A percentile compares a stretch with the other conserved stretches of the same genome.
phyloP scores from a whole-genome alignment of 2,888 invertebrate species.

The Pyrocoelia pectoralis region DNA sequence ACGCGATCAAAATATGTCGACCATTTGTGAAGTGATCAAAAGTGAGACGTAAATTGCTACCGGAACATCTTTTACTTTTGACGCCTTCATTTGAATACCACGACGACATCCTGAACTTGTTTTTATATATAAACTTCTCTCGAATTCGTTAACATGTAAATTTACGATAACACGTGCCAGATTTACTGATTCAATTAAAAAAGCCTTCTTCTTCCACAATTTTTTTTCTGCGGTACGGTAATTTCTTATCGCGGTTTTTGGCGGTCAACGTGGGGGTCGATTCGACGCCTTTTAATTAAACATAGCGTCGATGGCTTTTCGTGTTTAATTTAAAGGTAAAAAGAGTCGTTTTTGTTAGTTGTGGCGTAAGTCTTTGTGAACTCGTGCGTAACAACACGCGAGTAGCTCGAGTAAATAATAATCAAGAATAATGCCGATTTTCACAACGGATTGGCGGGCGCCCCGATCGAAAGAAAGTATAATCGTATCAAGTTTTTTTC shows the following conservation, averaged over 20 bases:
- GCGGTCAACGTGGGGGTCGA: neutral
- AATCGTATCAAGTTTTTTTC: conserved; percentile 21
- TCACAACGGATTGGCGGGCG: conserved; percentile 30
- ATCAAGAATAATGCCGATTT: conserved; percentile 31
- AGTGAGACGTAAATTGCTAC: conserved; percentile 57
- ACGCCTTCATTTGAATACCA: conserved; percentile 56
- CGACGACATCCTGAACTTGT: conserved; percentile 54
- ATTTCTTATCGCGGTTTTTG: neutral
- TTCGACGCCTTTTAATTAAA: conserved; percentile 12
- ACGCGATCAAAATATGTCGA: conserved; percentile 51
- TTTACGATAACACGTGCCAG: conserved; percentile 36
- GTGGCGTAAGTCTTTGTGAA: conserved; percentile 44
- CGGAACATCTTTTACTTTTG: conserved; percentile 55
- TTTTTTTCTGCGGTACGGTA: neutral
- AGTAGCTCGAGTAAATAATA: conserved; percentile 39
- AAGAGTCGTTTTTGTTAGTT: conserved; percentile 27
- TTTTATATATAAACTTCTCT: conserved; percentile 51
- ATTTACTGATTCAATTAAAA: conserved; percentile 35
- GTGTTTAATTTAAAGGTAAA: conserved; percentile 17
- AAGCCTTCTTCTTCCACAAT: conserved; percentile 14
- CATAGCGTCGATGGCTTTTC: conserved; percentile 4
- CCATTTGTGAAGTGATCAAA: conserved; percentile 56
- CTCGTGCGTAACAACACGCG: conserved; percentile 49
- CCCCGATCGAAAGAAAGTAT: conserved; percentile 9
- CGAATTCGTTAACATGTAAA: conserved; percentile 57